These are phyloP conservation scores for Volucella inanis DNA, from an alignment of 2,888 invertebrate genomes.

Conservation along the genomic window DNA sequence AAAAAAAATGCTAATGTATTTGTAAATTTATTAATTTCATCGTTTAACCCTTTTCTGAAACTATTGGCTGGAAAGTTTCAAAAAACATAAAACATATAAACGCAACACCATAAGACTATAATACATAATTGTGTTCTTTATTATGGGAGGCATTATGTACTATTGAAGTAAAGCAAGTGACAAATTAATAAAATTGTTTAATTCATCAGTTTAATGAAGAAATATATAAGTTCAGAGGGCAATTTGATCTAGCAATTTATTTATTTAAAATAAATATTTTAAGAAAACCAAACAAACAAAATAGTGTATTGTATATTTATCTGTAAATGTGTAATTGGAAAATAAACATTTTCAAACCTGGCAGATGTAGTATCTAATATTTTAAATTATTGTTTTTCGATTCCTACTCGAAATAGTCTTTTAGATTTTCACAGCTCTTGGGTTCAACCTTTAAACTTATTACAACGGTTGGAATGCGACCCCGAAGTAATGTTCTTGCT, in stretches of 20 bases:
- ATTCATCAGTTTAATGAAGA: constrained; percentile 11
- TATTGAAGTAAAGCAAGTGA: constrained; percentile 10
- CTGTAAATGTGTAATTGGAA: constrained; percentile 67
- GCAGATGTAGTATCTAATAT: constrained; percentile 9
- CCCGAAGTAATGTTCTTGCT: too few species aligned
- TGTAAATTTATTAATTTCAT: constrained; percentile 41
- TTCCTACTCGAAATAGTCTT: too few species aligned
- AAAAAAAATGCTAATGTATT: constrained; percentile 33
- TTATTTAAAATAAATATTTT: constrained; percentile 63
- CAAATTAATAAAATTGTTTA: constrained; percentile 5
- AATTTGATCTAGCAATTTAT: constrained; percentile 53
- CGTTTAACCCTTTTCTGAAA: constrained; percentile 62
- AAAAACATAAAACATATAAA: constrained; percentile 53
- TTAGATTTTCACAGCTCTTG: too few species aligned
- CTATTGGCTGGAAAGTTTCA: constrained; percentile 75
- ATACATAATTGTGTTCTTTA: background rate
- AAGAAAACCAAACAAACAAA: constrained; percentile 27
- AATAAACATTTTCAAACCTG: constrained; percentile 63
- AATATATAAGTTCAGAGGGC: constrained; percentile 20
- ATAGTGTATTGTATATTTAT: constrained; percentile 63
- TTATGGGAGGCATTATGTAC: background rate
- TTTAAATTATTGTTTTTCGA: background rate
- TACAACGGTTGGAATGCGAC: too few species aligned
- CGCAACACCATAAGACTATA: constrained; percentile 59
- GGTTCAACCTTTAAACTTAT: too few species aligned